Conservation (phyloP, 1,140 invertebrate genomes). For the Eufriesea mexicana region DNA sequence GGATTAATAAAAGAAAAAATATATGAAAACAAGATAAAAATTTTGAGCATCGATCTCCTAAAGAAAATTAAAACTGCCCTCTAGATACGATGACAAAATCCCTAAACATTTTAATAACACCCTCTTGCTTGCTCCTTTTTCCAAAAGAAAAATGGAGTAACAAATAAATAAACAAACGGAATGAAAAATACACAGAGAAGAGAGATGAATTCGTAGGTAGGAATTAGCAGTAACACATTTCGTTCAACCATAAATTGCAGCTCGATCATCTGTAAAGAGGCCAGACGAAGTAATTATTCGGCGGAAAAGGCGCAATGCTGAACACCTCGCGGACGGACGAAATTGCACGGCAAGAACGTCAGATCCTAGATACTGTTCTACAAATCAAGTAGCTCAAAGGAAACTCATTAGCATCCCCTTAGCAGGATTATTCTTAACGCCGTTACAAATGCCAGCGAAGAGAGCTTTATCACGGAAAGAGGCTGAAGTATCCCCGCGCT, state of each 20-base stretch:
- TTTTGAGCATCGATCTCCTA: too few species aligned
- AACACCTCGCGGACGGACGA: not conserved
- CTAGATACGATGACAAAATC: too few species aligned
- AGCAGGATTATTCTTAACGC: not conserved
- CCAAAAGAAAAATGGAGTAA: too few species aligned
- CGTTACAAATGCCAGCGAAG: not conserved
- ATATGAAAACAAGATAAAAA: too few species aligned
- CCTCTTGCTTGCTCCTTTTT: too few species aligned
- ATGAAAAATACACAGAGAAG: not conserved
- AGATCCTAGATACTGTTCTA: not conserved
- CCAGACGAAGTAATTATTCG: too few species aligned
- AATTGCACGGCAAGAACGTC: not conserved
- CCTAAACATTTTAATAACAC: too few species aligned
- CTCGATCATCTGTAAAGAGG: not conserved
- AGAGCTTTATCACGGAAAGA: not conserved
- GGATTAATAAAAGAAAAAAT: too few species aligned
- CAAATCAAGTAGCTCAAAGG: conserved; percentile 8
- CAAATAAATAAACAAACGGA: not conserved
- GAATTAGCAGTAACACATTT: not conserved
- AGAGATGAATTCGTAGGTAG: not conserved
- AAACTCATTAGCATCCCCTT: conserved; percentile 1
- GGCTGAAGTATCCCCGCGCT: not conserved
- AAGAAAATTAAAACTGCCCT: too few species aligned
- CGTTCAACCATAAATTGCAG: not conserved
- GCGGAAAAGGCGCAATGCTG: not conserved